Percentiles rank a stretch among this genome's conserved stretches.
Evolutionary conservation across 2,888 invertebrate genomes (phyloP).

Genomic region (Macrosiphum euphorbiae): DNA sequence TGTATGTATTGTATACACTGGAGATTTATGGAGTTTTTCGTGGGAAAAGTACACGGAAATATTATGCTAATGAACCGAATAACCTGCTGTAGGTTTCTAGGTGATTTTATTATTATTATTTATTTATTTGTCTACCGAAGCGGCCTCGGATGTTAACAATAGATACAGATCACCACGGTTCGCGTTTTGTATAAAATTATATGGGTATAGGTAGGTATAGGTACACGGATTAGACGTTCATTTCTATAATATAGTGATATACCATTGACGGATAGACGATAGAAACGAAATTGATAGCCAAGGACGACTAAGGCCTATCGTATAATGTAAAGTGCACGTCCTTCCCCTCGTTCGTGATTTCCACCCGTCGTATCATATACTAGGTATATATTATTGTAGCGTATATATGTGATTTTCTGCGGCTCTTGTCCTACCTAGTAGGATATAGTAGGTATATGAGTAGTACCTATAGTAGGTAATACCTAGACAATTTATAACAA

Average conservation of each 20-base stretch:
- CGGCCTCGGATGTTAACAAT: slow-evolving; percentile 56
- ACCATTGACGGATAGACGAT: neutral
- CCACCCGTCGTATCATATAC: neutral
- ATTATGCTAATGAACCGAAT: slow-evolving; percentile 61
- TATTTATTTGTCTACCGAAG: slow-evolving; percentile 60
- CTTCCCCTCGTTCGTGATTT: neutral
- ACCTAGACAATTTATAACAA: neutral
- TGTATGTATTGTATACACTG: neutral
- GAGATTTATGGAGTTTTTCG: slow-evolving; percentile 58
- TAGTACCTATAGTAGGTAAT: too few species aligned
- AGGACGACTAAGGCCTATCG: neutral
- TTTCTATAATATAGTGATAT: neutral
- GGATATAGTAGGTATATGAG: too few species aligned
- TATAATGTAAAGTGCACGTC: neutral
- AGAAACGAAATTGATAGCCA: neutral
- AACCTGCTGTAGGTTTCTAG: slow-evolving; percentile 59
- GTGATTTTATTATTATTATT: slow-evolving; percentile 40
- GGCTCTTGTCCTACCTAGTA: neutral
- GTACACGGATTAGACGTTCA: neutral
- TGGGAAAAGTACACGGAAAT: slow-evolving; percentile 62
- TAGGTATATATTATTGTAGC: neutral
- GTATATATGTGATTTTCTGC: neutral
- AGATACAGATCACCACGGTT: slow-evolving; percentile 37
- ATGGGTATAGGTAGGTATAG: too few species aligned
- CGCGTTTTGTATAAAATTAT: neutral